A percentile compares a stretch with the other conserved stretches of the same genome.
These are phyloP conservation scores for Glandiceps talaboti DNA, from an alignment of 53 echinoderm and acorn worm genomes.

Conservation along the genomic window DNA sequence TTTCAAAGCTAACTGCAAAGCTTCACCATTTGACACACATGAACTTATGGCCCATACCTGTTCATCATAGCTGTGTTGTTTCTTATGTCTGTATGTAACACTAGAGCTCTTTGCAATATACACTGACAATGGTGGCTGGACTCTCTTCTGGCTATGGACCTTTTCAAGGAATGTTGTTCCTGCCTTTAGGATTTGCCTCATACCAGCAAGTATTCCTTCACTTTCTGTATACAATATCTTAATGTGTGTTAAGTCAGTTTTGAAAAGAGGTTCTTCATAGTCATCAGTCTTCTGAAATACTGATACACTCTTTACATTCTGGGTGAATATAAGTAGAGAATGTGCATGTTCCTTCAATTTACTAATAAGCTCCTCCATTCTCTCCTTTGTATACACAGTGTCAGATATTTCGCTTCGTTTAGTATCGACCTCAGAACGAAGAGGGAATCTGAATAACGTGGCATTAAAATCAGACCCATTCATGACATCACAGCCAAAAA, in stretches of 20 bases:
- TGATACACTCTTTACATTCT: conserved; percentile 38
- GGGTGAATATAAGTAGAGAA: conserved; percentile 64
- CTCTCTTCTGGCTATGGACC: neutral
- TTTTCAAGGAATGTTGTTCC: neutral
- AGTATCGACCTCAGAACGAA: conserved; percentile 9
- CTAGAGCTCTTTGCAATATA: neutral
- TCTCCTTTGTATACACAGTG: neutral
- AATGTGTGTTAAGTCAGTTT: neutral
- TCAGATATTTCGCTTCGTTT: neutral
- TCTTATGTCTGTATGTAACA: neutral
- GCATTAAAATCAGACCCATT: neutral
- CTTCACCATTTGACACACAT: conserved; percentile 11
- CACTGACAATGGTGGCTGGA: neutral
- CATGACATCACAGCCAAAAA: conserved; percentile 51
- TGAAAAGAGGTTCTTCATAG: neutral
- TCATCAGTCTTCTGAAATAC: neutral
- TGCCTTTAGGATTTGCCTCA: neutral
- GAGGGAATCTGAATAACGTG: conserved; percentile 29
- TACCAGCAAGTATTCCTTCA: neutral
- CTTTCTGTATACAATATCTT: neutral
- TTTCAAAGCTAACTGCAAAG: conserved; percentile 10
- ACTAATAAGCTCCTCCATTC: conserved; percentile 24
- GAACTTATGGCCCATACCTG: conserved; percentile 5
- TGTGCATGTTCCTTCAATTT: conserved; percentile 35
- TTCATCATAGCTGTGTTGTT: neutral